A percentile compares a stretch with the other conserved stretches of the same genome.
Conservation (phyloP, 2,888 invertebrate genomes). For the Ormia ochracea region DNA sequence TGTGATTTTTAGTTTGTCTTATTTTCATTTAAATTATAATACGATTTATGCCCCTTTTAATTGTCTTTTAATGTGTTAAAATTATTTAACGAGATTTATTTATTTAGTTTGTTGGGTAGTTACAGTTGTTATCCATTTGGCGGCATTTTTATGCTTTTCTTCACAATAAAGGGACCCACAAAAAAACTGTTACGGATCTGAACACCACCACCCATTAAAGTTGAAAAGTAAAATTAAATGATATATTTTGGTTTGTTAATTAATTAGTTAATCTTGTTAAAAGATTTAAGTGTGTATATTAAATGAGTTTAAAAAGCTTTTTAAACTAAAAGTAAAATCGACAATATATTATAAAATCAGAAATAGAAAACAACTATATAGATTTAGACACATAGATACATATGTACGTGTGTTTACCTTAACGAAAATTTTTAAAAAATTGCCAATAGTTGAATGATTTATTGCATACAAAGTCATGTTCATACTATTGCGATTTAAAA, state of each 20-base stretch:
- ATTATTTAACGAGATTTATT: conserved; percentile 42
- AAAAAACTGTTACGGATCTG: background rate
- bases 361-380: background rate
- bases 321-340: conserved; percentile 38
- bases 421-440: background rate
- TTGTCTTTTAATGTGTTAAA: conserved; percentile 51
- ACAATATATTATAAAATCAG: conserved; percentile 11
- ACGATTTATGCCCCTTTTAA: conserved; percentile 27
- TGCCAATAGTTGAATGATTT: conserved; percentile 1
- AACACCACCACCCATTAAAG: too few species aligned
- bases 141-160: conserved; percentile 29
- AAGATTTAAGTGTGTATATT: conserved; percentile 4
- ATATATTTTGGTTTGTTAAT: conserved; percentile 27
- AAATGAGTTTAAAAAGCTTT: conserved; percentile 32
- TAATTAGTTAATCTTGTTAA: conserved; percentile 42
- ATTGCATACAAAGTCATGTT: background rate
- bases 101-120: conserved; percentile 21
- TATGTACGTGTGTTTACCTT: background rate
- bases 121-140: conserved; percentile 11
- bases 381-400: background rate
- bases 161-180: background rate
- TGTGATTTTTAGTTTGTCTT: background rate
- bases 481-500: background rate
- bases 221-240: conserved; percentile 7
- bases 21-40: conserved; percentile 9